phyloP scores from a whole-genome alignment of 2,797 vertebrate species.

The Mormyrops attenuatus region DNA sequence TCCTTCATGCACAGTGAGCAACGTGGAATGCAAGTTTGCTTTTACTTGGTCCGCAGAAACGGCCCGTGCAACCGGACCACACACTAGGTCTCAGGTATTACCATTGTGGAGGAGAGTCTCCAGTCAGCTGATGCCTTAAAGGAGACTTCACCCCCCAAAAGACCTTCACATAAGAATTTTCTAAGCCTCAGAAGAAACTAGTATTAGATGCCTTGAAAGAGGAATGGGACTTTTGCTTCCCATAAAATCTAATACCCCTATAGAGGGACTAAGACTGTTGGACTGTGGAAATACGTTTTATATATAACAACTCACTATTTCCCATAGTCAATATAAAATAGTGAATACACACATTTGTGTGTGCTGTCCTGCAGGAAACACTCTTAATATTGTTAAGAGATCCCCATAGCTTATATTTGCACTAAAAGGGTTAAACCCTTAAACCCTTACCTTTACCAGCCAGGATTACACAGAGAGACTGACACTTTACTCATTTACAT shows the following conservation, averaged over 20 bases:
- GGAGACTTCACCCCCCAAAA: not conserved
- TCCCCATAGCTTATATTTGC: not conserved
- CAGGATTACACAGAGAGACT: not conserved
- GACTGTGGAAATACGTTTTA: not conserved
- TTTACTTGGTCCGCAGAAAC: not conserved
- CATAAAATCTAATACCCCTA: not conserved
- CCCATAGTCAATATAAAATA: not conserved
- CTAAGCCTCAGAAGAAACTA: not conserved
- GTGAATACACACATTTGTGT: not conserved
- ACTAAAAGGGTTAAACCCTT: not conserved
- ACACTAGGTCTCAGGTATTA: not conserved
- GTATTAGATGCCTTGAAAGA: not conserved
- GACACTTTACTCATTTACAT: not conserved
- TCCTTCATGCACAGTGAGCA: not conserved
- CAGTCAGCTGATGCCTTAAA: not conserved
- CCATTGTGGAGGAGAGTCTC: not conserved
- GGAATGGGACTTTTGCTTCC: not conserved
- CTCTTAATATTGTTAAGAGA: not conserved
- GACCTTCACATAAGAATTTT: not conserved
- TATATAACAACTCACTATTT: not conserved
- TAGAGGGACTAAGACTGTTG: not conserved
- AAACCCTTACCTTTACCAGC: not conserved
- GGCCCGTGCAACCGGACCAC: not conserved
- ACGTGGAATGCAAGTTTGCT: not conserved
- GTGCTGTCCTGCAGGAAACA: not conserved